Base-by-base conservation (phyloP, 2,113 vertebrate genomes). In the Lampris incognitus region DNA sequence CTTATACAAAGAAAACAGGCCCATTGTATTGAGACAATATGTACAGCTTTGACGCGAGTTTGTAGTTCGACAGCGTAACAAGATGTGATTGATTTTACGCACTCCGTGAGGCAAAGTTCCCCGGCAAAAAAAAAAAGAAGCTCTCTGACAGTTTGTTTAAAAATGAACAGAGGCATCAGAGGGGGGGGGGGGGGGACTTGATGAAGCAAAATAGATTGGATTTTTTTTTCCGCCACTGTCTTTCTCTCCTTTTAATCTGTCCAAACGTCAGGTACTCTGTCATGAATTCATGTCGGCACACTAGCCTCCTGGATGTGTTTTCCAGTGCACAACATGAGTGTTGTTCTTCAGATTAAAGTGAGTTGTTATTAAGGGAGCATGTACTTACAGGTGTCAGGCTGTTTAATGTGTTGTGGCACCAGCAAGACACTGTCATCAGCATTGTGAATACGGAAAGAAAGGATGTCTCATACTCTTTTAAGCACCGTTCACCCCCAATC, bases 301-400 rank as follows among this genome's bases (percentile, higher is more conserved):
- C 67, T 77, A 82, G 62, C 78, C 72, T 65, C 5, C 64, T 72
- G 73, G 68, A 67, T 79, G 74, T 59, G 3, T 89, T 52, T 81
- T 36, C 48, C 73, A 86, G 72, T 84, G 81, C 58, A 62, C 74
- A 72, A 62, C 61, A 66, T 52, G 81, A 86, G 67, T 85, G 85
- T 78, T 85, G 70, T 87, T 81, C 46, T 54, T 24, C 70, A 90
- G 89, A 91, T 92, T 83, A 91, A 91, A 91, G 88, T 78, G 71
- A 79, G 85, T 74, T 13, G 66, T 66, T 86, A 55, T 75, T 72
- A 88, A 84, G 75, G 73, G 76, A 82, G 82, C 67, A 52, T 79
- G 73, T 79, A 74, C 87, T 86, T 87, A 84, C 82, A 91, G 86
- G 87, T 89, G 87, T 86, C 84, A 74, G 0, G 66, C 51, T 67